Evolutionary conservation across 2,888 invertebrate species (phyloP).

Genomic region (Pollenia griseotomentosa): DNA sequence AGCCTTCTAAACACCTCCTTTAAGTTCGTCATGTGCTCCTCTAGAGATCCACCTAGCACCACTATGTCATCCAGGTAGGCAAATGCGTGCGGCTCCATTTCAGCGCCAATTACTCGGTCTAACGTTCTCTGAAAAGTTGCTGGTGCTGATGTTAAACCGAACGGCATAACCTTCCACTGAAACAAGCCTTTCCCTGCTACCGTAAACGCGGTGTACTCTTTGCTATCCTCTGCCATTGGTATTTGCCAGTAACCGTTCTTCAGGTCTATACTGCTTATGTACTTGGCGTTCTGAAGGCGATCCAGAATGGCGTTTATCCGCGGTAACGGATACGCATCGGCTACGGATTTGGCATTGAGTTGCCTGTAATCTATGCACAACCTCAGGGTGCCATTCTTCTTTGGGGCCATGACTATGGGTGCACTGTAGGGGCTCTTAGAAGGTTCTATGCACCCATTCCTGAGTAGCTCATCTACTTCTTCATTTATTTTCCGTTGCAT

Average conservation of each 20-base stretch:
- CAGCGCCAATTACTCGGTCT: background rate
- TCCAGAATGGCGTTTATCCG: constrained; percentile 3
- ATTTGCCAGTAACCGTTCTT: constrained; percentile 27
- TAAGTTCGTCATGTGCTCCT: constrained; percentile 7
- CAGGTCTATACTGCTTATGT: constrained; percentile 23
- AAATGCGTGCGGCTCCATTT: constrained; percentile 33
- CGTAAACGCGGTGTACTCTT: constrained; percentile 34
- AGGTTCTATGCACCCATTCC: background rate
- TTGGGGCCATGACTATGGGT: constrained; percentile 4
- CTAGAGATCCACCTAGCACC: background rate
- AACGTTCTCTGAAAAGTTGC: constrained; percentile 9
- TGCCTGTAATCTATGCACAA: constrained; percentile 16
- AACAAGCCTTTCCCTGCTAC: constrained; percentile 22
- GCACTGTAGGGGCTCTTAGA: constrained; percentile 3
- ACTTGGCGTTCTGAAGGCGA: background rate
- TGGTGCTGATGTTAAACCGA: constrained; percentile 34
- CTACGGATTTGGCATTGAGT: constrained; percentile 6
- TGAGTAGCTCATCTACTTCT: background rate
- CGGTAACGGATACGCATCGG: constrained; percentile 14
- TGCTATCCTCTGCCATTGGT: constrained; percentile 24
- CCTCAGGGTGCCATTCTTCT: background rate
- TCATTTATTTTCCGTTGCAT: background rate
- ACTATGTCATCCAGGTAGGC: constrained; percentile 13
- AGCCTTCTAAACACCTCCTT: constrained; percentile 7
- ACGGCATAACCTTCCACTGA: constrained; percentile 54